phyloP scores from a whole-genome alignment of 2,797 vertebrate species.

The Orestias chungarensis region DNA sequence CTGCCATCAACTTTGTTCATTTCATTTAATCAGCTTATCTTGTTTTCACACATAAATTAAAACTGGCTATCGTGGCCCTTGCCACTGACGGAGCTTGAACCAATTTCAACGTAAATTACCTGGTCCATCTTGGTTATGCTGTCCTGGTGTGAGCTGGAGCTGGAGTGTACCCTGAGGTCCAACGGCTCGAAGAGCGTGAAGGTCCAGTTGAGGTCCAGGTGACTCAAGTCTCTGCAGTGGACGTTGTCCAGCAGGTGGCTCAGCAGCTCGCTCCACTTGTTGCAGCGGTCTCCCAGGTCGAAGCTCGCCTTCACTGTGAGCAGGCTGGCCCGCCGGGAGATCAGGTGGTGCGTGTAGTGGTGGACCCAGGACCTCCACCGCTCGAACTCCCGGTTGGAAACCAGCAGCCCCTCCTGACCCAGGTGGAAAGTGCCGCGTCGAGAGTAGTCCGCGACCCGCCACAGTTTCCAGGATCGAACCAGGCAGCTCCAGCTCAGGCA shows the following conservation, averaged over 20 bases:
- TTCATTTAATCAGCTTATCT: background rate
- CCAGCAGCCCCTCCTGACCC: slow-evolving; percentile 81
- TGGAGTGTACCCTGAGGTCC: slow-evolving; percentile 77
- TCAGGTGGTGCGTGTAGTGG: slow-evolving; percentile 85
- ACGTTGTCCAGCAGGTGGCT: slow-evolving; percentile 81
- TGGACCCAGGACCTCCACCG: slow-evolving; percentile 86
- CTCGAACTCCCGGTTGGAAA: slow-evolving; percentile 85
- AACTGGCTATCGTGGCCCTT: background rate
- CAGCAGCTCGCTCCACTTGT: slow-evolving; percentile 84
- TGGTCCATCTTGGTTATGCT: slow-evolving; percentile 86
- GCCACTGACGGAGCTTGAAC: background rate
- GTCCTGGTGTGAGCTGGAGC: slow-evolving; percentile 82
- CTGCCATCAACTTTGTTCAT: background rate
- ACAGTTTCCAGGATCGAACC: slow-evolving; percentile 83
- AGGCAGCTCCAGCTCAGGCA: slow-evolving; percentile 84
- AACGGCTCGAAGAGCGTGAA: slow-evolving; percentile 83
- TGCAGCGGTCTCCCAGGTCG: slow-evolving; percentile 82
- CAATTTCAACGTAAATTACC: slow-evolving; percentile 37
- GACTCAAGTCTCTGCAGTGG: slow-evolving; percentile 84
- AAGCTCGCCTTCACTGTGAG: slow-evolving; percentile 85
- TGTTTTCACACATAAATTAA: background rate
- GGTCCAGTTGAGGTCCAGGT: slow-evolving; percentile 87
- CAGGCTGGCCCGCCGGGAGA: slow-evolving; percentile 82
- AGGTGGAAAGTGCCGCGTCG: slow-evolving; percentile 81
- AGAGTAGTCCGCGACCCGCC: slow-evolving; percentile 85